Conservation (phyloP, 2,797 vertebrate genomes). For the Helostoma temminkii region DNA sequence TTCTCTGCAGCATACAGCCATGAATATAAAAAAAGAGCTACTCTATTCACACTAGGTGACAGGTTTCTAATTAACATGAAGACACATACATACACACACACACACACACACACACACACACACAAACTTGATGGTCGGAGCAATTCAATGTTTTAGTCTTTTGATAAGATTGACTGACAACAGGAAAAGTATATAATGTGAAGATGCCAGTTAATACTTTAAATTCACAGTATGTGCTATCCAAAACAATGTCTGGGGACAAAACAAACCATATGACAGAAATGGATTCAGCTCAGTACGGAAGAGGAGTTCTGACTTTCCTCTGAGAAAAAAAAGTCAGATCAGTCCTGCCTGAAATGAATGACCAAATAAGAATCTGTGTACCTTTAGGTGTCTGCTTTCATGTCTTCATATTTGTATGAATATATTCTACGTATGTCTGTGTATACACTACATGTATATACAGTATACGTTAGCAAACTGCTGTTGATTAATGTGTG, state of each 20-base stretch:
- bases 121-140: neutral
- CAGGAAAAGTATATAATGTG: neutral
- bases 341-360: neutral
- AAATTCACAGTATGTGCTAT: neutral
- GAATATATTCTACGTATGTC: neutral
- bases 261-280: neutral
- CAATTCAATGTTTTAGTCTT: neutral
- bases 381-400: neutral
- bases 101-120: neutral
- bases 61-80: too few species aligned
- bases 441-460: neutral
- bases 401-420: neutral
- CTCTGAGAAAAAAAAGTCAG: too few species aligned
- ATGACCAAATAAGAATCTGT: conserved; percentile 19
- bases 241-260: neutral
- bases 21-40: too few species aligned
- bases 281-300: neutral
- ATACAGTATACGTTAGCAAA: neutral
- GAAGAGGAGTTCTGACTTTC: too few species aligned
- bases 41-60: too few species aligned
- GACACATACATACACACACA: too few species aligned
- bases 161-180: neutral
- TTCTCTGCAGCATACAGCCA: too few species aligned
- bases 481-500: neutral
- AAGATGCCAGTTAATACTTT: neutral